Percentiles rank a stretch among this genome's conserved stretches.
phyloP scores from a whole-genome alignment of 1,140 invertebrate species.

The Philopotamus ludificatus region DNA sequence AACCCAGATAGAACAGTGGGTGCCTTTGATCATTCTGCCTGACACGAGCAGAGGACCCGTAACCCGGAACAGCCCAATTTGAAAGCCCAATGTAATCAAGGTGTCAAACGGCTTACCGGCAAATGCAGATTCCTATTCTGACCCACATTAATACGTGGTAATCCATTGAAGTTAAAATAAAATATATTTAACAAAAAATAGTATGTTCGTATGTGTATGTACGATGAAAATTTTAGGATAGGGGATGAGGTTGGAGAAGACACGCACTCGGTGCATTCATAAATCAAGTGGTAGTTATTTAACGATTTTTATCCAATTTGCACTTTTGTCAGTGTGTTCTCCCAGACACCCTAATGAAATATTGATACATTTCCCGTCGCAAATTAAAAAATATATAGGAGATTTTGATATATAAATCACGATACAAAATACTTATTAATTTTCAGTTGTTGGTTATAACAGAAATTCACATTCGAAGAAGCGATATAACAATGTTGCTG shows the following conservation, averaged over 20 bases:
- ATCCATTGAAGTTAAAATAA: too few relatives aligned
- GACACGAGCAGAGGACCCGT: slow-evolving; percentile 10
- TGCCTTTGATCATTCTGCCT: slow-evolving; percentile 22
- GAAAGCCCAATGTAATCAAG: background rate
- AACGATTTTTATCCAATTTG: slow-evolving; percentile 41
- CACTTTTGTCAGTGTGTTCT: slow-evolving; percentile 37
- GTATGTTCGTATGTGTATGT: background rate
- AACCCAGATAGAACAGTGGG: slow-evolving; percentile 15
- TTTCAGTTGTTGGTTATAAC: too few relatives aligned
- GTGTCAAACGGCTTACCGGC: background rate
- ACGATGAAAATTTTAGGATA: background rate
- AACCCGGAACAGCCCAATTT: background rate
- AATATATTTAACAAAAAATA: background rate
- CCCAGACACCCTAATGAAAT: slow-evolving; percentile 19
- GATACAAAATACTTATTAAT: too few relatives aligned
- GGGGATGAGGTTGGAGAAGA: slow-evolving; percentile 19
- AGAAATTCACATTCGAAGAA: too few relatives aligned
- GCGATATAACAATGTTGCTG: too few relatives aligned
- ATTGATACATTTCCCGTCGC: too few relatives aligned
- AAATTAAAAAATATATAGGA: too few relatives aligned
- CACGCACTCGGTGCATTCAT: slow-evolving; percentile 34
- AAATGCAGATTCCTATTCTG: background rate
- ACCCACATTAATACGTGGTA: too few relatives aligned
- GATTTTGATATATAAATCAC: too few relatives aligned
- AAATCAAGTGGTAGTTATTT: slow-evolving; percentile 41